Evolutionary conservation across 64 coral and sea anemone genomes (phyloP).

Genomic region (Orbicella faveolata): DNA sequence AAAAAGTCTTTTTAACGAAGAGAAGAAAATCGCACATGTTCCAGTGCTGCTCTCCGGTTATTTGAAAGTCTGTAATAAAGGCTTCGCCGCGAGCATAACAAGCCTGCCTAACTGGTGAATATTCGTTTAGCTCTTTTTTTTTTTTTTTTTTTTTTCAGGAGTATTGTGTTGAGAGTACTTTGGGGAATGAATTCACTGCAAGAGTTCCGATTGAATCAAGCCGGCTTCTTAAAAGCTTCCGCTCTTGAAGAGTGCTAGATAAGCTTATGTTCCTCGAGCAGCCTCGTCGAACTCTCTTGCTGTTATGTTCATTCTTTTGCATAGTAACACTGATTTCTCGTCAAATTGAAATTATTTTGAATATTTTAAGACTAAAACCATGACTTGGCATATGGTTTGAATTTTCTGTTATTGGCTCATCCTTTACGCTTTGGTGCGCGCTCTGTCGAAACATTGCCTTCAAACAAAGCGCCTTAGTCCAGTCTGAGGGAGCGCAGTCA

Average conservation of each 20-base stretch:
- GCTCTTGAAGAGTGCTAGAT: not conserved
- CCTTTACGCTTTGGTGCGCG: not conserved
- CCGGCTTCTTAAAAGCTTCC: conserved; percentile 6
- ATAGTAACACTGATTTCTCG: not conserved
- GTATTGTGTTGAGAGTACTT: not conserved
- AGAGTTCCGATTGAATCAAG: not conserved
- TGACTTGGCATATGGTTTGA: not conserved
- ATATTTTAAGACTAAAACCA: not conserved
- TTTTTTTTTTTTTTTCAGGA: not conserved
- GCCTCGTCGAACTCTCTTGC: not conserved
- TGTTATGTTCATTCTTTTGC: not conserved
- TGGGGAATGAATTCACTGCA: not conserved
- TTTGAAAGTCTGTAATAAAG: not conserved
- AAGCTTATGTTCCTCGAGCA: not conserved
- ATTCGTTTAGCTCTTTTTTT: not conserved
- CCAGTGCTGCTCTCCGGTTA: not conserved
- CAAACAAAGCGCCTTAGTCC: conserved; percentile 2
- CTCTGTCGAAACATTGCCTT: not conserved
- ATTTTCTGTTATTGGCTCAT: not conserved
- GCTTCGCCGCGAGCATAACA: not conserved
- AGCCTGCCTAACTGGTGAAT: not conserved
- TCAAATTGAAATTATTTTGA: not conserved
- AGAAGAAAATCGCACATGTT: not conserved
- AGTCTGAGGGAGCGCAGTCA: not conserved
- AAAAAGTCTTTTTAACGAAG: not conserved